A percentile compares a stretch with the other conserved stretches of the same genome.
Conservation (phyloP, 2,888 invertebrate genomes). For the Pollenia labialis region DNA sequence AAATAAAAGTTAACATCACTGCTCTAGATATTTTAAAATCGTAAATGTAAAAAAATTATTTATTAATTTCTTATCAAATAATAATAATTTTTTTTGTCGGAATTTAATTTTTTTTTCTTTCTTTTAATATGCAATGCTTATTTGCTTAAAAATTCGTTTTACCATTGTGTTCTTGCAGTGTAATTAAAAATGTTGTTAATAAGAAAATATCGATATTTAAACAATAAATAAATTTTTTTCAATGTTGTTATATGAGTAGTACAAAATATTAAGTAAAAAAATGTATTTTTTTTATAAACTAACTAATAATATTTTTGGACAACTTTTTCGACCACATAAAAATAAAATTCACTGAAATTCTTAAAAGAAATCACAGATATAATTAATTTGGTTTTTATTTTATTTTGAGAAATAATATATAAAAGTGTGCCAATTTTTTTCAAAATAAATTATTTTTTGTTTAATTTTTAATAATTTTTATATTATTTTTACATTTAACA, state of each 20-base stretch:
- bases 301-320: slow-evolving; percentile 38
- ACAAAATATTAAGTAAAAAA: slow-evolving; percentile 14
- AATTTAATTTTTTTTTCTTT: no score
- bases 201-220: slow-evolving; percentile 9
- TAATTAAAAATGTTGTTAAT: slow-evolving; percentile 20
- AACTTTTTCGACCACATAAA: slow-evolving; percentile 22
- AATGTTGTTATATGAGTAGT: slow-evolving; percentile 18
- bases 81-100: background rate
- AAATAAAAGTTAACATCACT: no score
- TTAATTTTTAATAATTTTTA: slow-evolving; percentile 35
- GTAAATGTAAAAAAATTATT: no score
- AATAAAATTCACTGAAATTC: slow-evolving; percentile 1
- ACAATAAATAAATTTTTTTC: slow-evolving; percentile 11
- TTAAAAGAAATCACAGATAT: background rate
- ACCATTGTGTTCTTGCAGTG: background rate
- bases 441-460: background rate
- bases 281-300: background rate
- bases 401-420: background rate
- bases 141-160: background rate
- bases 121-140: background rate
- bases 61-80: no score
- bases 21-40: no score
- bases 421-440: slow-evolving; percentile 65
- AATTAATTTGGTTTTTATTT: slow-evolving; percentile 13
- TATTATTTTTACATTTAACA: slow-evolving; percentile 19